Evolutionary conservation across 1,140 invertebrate species (phyloP).

Genomic region (Limonius californicus): DNA sequence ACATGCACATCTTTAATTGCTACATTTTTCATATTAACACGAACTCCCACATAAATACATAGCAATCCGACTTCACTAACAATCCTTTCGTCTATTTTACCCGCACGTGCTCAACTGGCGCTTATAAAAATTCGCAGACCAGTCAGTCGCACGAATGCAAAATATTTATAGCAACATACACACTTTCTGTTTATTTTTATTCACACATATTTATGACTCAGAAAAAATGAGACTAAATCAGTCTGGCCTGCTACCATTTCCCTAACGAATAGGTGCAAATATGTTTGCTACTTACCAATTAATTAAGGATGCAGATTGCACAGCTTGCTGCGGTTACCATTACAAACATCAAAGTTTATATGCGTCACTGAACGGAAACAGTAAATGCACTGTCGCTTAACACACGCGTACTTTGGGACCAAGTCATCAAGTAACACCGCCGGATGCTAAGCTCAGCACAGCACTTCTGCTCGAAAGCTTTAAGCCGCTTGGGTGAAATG

Average conservation of each 20-base stretch:
- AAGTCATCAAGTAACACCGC: background rate
- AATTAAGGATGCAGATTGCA: background rate
- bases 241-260: too few species aligned
- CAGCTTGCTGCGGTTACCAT: background rate
- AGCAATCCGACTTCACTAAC: too few species aligned
- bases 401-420: background rate
- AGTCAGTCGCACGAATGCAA: background rate
- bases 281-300: background rate
- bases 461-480: background rate
- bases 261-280: background rate
- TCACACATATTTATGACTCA: background rate
- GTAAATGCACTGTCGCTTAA: background rate
- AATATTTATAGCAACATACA: background rate
- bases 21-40: too few species aligned
- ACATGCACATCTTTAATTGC: too few species aligned
- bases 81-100: background rate
- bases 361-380: background rate
- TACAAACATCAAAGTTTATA: background rate
- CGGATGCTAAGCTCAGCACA: background rate
- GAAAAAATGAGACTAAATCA: background rate
- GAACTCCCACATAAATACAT: too few species aligned
- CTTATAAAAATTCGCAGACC: background rate
- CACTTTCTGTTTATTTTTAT: background rate
- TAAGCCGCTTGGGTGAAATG: background rate
- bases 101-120: background rate